Conservation (phyloP, 2,888 invertebrate species). For the Frankliniella intonsa region DNA sequence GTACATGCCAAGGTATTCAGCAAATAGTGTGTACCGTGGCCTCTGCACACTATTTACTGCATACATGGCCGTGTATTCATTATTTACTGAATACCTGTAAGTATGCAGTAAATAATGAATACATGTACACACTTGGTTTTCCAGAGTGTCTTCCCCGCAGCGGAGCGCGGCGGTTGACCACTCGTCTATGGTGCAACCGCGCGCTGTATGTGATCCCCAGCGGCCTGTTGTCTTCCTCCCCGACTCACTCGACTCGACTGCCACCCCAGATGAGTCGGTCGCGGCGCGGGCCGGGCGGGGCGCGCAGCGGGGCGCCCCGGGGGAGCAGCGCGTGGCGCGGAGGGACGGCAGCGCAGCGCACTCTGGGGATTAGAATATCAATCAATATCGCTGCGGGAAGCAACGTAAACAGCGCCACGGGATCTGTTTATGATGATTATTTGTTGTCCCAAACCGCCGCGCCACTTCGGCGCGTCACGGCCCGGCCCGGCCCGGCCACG, state of each 20-base stretch:
- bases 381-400: slow-evolving; percentile 6
- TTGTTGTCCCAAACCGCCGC: neutral
- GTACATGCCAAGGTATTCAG: too few species aligned
- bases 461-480: neutral
- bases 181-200: too few species aligned
- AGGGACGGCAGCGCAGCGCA: neutral
- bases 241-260: neutral
- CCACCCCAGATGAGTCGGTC: too few species aligned
- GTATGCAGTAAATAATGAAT: too few species aligned
- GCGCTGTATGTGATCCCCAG: neutral
- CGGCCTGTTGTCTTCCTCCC: slow-evolving; percentile 2
- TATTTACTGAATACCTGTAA: too few species aligned
- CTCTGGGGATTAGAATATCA: slow-evolving; percentile 14
- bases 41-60: too few species aligned
- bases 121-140: too few species aligned
- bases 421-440: neutral
- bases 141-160: too few species aligned
- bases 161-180: too few species aligned
- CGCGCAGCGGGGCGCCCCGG: neutral
- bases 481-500: neutral
- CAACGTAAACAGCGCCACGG: neutral
- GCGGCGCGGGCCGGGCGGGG: neutral
- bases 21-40: too few species aligned
- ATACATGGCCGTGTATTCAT: too few species aligned
- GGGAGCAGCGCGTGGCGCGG: neutral